Evolutionary conservation across 2,888 invertebrate species (phyloP), one percentile per base, ranked within the genome.

Genomic region (Heliconius erato): DNA sequence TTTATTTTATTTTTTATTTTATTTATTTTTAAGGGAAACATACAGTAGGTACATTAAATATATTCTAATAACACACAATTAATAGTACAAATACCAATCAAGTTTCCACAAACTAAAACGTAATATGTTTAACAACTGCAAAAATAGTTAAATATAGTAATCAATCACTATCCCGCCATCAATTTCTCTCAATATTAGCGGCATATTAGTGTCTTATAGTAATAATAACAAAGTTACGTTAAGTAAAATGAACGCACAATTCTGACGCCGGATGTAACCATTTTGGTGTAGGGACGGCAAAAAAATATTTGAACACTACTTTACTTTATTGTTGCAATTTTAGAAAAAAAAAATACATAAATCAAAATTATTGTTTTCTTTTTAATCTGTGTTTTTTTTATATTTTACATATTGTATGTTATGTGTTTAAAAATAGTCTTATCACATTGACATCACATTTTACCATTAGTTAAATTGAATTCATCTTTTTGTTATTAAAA

Each of bases 201-300:
- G 44, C 49, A 78, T 44, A 68, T 78, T 78, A 78, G 78, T 68
- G 44, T 78, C 67, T 77, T 82, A 71, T 65, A 44, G 68, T 44
- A 76, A 74, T 79, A 59, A 79, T 81, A 81, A 82, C 80, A 65
- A 68, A 83, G 79, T 74, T 65, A 74, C 63, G 81, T 80, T 69
- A 79, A 69, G 84, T 80, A 44, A 83, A 79, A 74, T 71, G 80
- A 79, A 83, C 81, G 79, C 82, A 89, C 89, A 88, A 89, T 88
- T 88, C 85, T 83, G 86, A 87, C 86, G 85, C 85, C 90, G 90
- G 90, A 91, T 90, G 89, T 89, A 86, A 87, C 88, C 89, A 87
- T 89, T 90, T 88, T 88, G 82, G 83, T 54, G 87, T 87, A 91
- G 82, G 80, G 90, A 81, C 86, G 83, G 88, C 89, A 90, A 76